phyloP scores from a whole-genome alignment of 2,113 vertebrate genomes.

The Megaceryle torquata region DNA sequence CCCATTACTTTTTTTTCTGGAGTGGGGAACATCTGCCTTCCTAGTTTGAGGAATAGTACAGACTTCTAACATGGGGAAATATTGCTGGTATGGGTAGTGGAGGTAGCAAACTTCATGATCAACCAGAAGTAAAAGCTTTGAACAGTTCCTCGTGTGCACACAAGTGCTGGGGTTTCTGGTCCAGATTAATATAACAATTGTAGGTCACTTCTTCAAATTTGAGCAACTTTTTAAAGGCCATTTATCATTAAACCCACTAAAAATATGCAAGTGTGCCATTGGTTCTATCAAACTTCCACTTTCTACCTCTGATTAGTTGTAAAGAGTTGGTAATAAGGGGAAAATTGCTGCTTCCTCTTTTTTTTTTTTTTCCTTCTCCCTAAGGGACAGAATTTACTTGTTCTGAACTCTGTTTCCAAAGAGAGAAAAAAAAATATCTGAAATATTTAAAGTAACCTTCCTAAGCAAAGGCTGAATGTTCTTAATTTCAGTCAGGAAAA shows the following conservation, averaged over 20 bases:
- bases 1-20: background rate
- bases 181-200: too few relatives aligned
- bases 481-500: background rate
- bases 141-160: too few relatives aligned
- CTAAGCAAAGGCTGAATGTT: background rate
- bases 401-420: background rate
- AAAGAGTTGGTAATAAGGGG: background rate
- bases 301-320: background rate
- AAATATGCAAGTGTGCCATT: background rate
- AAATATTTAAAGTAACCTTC: background rate
- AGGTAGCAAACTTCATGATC: background rate
- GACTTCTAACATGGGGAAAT: background rate
- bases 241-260: background rate
- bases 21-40: background rate
- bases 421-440: background rate
- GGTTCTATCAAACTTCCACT: background rate
- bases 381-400: background rate
- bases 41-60: background rate
- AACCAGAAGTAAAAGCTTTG: background rate
- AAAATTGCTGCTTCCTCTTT: background rate
- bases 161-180: background rate
- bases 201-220: background rate
- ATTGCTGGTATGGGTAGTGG: background rate
- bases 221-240: background rate
- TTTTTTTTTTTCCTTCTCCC: background rate